phyloP scores from a whole-genome alignment of 2,888 invertebrate species.

The Calameuta pallipes region DNA sequence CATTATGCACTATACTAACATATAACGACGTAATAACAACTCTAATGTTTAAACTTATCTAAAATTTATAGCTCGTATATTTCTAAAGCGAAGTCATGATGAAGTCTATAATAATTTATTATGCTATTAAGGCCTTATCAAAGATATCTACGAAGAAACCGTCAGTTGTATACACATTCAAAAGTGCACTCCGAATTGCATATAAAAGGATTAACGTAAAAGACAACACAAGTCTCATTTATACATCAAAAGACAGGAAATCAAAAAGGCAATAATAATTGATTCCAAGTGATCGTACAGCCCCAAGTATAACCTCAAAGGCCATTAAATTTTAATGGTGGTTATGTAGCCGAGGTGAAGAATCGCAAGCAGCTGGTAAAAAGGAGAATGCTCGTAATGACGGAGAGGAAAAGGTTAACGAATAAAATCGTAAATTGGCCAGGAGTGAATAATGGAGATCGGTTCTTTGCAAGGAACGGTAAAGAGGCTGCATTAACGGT shows the following conservation, averaged over 20 bases:
- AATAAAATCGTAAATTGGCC: constrained; percentile 30
- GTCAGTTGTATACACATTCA: background rate
- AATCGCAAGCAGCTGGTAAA: background rate
- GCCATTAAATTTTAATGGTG: background rate
- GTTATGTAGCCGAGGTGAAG: background rate
- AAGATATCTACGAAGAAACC: background rate
- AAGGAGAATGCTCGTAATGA: background rate
- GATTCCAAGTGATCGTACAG: background rate
- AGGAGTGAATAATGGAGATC: constrained; percentile 33
- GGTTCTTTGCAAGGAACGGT: constrained; percentile 22
- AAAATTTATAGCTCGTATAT: background rate
- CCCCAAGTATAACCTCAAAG: background rate
- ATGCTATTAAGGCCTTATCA: background rate
- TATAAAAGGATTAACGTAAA: background rate
- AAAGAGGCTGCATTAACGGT: constrained; percentile 45
- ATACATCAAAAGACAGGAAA: background rate
- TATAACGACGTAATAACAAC: background rate
- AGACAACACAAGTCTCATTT: background rate
- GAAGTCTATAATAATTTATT: background rate
- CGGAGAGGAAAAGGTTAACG: constrained; percentile 7
- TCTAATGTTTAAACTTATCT: background rate
- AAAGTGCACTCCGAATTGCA: background rate
- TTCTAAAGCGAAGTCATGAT: background rate
- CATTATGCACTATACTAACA: background rate
- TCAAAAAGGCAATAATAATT: background rate